These are phyloP conservation scores for Polydrusus pterygomalis DNA, from an alignment of 2,888 invertebrate genomes.

Conservation along the genomic window DNA sequence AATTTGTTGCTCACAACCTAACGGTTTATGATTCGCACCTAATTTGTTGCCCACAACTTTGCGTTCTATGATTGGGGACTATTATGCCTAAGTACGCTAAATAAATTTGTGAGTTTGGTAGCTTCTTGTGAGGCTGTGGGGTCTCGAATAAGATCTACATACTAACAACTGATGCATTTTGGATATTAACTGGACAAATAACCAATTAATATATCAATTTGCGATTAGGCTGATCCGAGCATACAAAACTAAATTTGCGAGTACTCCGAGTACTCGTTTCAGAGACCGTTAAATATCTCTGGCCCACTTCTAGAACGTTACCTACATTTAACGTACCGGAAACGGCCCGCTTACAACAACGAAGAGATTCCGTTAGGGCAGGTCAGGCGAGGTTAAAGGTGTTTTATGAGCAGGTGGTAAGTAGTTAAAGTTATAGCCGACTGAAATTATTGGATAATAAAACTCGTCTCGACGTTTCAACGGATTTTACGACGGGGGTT, in stretches of 20 bases:
- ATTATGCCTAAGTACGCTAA: too few relatives aligned
- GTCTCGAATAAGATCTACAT: too few relatives aligned
- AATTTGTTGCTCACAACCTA: too few relatives aligned
- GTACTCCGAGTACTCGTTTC: neutral
- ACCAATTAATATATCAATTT: too few relatives aligned
- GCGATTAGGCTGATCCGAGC: too few relatives aligned
- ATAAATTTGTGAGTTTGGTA: too few relatives aligned
- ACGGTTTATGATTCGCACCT: neutral
- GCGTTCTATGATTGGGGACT: too few relatives aligned
- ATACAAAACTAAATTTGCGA: too few relatives aligned
- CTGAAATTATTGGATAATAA: constrained; percentile 21
- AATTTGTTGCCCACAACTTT: too few relatives aligned
- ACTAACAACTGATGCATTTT: too few relatives aligned
- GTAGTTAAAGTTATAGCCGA: constrained; percentile 17
- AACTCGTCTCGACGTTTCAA: neutral
- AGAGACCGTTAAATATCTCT: neutral
- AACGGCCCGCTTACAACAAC: neutral
- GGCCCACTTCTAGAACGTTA: constrained; percentile 14
- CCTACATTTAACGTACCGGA: constrained; percentile 31
- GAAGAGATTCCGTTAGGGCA: constrained; percentile 34
- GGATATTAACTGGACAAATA: too few relatives aligned
- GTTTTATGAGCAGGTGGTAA: constrained; percentile 27
- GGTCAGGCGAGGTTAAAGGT: constrained; percentile 33
- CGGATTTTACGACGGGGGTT: constrained; percentile 1
- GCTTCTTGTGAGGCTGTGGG: too few relatives aligned